Evolutionary conservation across 2,113 vertebrate genomes (phyloP), one percentile per base, ranked within the genome.

Genomic region (Passer montanus): DNA sequence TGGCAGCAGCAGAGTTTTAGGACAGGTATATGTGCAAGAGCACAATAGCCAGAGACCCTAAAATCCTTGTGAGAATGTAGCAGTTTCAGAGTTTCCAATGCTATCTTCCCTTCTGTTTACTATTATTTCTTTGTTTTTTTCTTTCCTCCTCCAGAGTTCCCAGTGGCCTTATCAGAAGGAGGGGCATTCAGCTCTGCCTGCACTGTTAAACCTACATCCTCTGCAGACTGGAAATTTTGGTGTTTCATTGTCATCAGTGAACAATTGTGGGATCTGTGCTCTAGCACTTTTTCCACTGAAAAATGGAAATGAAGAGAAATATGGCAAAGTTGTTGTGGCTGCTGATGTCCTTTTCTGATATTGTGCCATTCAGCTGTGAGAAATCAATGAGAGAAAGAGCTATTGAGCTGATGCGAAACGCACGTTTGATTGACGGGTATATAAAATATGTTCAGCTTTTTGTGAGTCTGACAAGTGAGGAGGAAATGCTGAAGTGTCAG

Each of bases 351-450:
- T 53, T 97, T 46, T 66, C 92, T 18, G 56, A 91, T 24, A 63
- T 24, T 82, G 90, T 91, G 64, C 64, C 90, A n/a, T 96, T 91
- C 46, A 49, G 44, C 72, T 95, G 49, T 31, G 97, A 87, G 86
- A 90, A 95, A 84, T 87, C 91, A 15, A n/a, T 97, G 15, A 93
- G 55, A 83, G 92, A 95, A 5, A 62, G 79, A 93, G 94, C 95
- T 13, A 22, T 95, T 6, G 35, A 97, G n/a, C 91, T 99, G 74
- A 99, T 99, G 98, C 60, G 86, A 68, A 91, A 81, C 84, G 89
- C 97, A 69, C 98, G 95, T 84, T 95, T 99, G 44, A 98, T 99
- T 0, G 98, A 99, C 89, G 99, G 98, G 98, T 99, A 98, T 95
- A 84, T 68, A 49, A 78, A 84, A 64, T 59, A 33, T 10, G 13